phyloP scores from a whole-genome alignment of 2,113 vertebrate genomes.

The Copsychus sechellarum region DNA sequence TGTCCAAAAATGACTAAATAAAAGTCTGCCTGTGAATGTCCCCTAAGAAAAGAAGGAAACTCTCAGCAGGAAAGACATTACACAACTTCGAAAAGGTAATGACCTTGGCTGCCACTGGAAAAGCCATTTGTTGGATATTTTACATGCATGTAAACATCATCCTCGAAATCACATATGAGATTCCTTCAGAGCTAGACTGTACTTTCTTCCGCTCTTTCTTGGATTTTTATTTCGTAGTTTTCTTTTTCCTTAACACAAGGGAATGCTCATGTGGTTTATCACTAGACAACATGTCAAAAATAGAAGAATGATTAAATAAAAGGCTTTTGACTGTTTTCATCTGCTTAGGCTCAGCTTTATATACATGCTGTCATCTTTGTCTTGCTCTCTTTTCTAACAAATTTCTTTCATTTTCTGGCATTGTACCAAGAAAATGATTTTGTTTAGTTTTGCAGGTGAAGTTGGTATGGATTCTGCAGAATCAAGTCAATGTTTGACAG shows the following conservation, averaged over 20 bases:
- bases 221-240: not conserved
- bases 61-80: not conserved
- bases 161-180: not conserved
- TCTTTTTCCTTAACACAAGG: not conserved
- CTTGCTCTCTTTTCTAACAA: not conserved
- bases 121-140: not conserved
- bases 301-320: constrained; percentile 43
- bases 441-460: constrained; percentile 34
- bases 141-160: not conserved
- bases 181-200: not conserved
- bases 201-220: not conserved
- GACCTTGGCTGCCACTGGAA: not conserved
- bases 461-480: not conserved
- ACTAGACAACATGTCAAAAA: constrained; percentile 35
- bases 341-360: constrained; percentile 47
- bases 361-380: constrained; percentile 9
- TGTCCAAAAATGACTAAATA: not conserved
- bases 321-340: constrained; percentile 33
- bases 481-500: not conserved
- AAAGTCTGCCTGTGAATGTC: not conserved
- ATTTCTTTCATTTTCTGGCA: constrained; percentile 10
- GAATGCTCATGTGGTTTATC: constrained; percentile 13
- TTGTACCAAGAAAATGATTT: constrained; percentile 1
- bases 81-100: not conserved
- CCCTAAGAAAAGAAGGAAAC: not conserved